Evolutionary conservation across 1,140 invertebrate genomes (phyloP).

Genomic region (Drosophila aff.): DNA sequence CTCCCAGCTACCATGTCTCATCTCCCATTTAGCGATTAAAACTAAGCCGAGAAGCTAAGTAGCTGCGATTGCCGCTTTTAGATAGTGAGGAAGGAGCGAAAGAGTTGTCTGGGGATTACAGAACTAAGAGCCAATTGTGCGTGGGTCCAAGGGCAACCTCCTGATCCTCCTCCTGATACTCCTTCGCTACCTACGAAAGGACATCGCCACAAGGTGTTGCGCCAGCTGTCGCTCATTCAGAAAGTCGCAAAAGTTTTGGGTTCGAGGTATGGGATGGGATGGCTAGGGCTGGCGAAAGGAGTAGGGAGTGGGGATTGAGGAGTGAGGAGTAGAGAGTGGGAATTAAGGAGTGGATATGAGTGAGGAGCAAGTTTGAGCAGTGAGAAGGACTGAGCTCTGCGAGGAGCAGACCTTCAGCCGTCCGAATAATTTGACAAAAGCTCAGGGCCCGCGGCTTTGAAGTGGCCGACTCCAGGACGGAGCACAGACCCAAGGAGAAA

Average conservation of each 20-base stretch:
- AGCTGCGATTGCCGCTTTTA: slow-evolving; percentile 45
- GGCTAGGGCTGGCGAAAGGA: neutral
- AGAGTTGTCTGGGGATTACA: slow-evolving; percentile 68
- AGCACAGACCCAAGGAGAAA: slow-evolving; percentile 9
- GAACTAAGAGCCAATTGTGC: slow-evolving; percentile 53
- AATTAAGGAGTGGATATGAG: neutral
- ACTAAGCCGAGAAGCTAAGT: slow-evolving; percentile 75
- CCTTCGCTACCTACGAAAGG: neutral
- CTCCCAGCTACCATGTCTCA: neutral
- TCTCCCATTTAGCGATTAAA: slow-evolving; percentile 22
- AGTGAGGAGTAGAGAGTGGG: neutral
- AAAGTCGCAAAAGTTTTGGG: slow-evolving; percentile 22
- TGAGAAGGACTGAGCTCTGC: neutral
- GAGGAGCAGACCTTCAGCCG: neutral
- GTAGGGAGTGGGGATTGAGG: neutral
- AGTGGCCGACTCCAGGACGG: slow-evolving; percentile 29
- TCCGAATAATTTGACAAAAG: slow-evolving; percentile 53
- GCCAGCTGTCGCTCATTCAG: slow-evolving; percentile 46
- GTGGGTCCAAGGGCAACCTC: neutral
- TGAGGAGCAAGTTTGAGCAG: neutral
- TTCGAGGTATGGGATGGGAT: neutral
- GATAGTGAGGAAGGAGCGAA: slow-evolving; percentile 26
- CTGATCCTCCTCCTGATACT: too few species aligned
- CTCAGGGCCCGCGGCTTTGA: slow-evolving; percentile 43
- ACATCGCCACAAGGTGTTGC: slow-evolving; percentile 41